These are phyloP conservation scores for Castor canadensis DNA, from an alignment of 2,113 vertebrate species.

Conservation along the genomic window DNA sequence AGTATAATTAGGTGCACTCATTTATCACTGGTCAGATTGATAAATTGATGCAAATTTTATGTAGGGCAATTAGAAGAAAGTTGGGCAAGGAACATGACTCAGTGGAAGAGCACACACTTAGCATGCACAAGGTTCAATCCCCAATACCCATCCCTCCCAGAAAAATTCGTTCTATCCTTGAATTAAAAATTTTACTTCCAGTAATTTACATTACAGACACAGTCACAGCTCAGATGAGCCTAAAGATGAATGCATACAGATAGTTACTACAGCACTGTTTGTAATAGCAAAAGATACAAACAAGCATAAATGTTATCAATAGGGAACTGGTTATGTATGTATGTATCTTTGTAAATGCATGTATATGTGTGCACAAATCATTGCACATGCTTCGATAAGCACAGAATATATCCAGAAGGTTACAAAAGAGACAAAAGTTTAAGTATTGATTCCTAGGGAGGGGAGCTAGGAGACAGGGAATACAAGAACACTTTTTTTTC, in stretches of 20 bases:
- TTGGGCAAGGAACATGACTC: too few relatives aligned
- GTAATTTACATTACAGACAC: neutral
- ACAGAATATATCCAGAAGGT: neutral
- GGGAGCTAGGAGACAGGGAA: neutral
- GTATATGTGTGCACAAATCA: fast-evolving
- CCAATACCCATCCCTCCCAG: neutral
- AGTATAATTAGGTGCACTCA: neutral
- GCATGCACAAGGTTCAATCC: neutral
- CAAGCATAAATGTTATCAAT: neutral
- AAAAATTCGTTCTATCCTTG: neutral
- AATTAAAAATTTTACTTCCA: neutral
- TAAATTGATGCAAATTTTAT: neutral
- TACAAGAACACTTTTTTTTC: neutral
- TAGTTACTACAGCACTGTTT: neutral
- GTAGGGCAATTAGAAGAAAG: neutral
- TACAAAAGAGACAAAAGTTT: neutral
- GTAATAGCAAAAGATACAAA: neutral
- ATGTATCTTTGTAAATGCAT: neutral
- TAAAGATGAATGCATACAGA: neutral
- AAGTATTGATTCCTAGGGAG: neutral
- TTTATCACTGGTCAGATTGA: neutral
- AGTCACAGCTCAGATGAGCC: neutral
- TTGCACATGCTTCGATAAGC: neutral
- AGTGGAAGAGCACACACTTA: neutral
- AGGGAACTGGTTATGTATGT: neutral